Evolutionary conservation across 2,797 vertebrate species (phyloP), one percentile per base, ranked within the genome.

Genomic region (Parambassis ranga): DNA sequence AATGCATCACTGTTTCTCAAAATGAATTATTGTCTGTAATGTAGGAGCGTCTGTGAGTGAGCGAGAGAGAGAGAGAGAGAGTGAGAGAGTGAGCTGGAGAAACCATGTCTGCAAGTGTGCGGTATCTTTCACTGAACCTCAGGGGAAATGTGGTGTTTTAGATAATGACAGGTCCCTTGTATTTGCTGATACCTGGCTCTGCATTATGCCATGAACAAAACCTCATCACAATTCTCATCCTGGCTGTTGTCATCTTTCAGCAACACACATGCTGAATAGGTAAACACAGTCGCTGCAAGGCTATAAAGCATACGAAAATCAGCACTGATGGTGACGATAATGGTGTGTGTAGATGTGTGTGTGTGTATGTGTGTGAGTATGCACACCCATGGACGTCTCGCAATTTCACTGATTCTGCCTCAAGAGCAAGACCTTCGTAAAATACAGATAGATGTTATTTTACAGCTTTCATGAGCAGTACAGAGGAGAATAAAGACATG

Each of bases 111-210:
- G 71, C 63, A 75, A 71, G 69, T 76, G 71, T 18, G 57, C 58
- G 53, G 73, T 71, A 74, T 83, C 81, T 87, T 83, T 77, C 65
- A 56, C 60, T 50, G 65, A 60, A 81, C 79, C 80, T 87, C 85
- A 30, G 71, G 85, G 84, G 82, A 86, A 85, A 87, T 85, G 72
- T 78, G 83, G 61, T 81, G 77, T 85, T 89, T 89, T 84, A 83
- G 86, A 89, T 89, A 87, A 88, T 88, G 83, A 87, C 80, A 79
- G 83, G 67, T 72, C 67, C 66, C 72, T 72, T 74, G 71, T 79
- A 82, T 85, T 84, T 85, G 79, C 82, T 72, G 84, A 86, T 90
- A 85, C 79, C 73, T 67, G 65, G 69, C 52, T 76, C 75, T 71
- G 67, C 75, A 86, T 85, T 81, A 78, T 70, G 60, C 77, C 69